Percentiles rank a stretch among this genome's conserved stretches.
phyloP scores from a whole-genome alignment of 2,888 invertebrate species.

The Griposia aprilina region DNA sequence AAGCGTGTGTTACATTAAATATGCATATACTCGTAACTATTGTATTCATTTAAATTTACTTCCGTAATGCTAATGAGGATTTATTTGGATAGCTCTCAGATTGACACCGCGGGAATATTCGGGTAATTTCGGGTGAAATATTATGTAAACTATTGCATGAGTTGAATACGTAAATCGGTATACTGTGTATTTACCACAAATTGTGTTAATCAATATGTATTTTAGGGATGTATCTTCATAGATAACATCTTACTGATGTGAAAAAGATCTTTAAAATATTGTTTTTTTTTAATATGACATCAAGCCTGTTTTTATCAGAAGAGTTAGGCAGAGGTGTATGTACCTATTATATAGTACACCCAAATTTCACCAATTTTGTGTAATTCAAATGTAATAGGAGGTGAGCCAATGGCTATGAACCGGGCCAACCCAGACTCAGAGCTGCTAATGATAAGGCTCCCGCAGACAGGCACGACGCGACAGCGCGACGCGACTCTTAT shows the following conservation, averaged over 20 bases:
- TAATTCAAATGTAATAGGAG: neutral
- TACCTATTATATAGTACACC: neutral
- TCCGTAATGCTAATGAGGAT: slow-evolving; percentile 26
- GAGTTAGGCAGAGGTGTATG: neutral
- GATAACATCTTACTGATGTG: neutral
- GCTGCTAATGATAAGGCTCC: neutral
- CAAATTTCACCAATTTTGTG: neutral
- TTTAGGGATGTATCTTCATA: neutral
- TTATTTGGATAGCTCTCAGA: slow-evolving; percentile 22
- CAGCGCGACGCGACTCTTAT: no score
- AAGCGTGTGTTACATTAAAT: slow-evolving; percentile 25
- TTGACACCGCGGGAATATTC: slow-evolving; percentile 17
- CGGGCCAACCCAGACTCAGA: neutral
- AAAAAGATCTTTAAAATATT: neutral
- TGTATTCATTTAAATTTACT: slow-evolving; percentile 29
- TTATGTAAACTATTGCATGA: slow-evolving; percentile 22
- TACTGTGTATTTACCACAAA: neutral
- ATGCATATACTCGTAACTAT: slow-evolving; percentile 5
- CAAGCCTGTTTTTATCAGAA: neutral
- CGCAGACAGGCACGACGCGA: no score
- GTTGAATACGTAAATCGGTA: slow-evolving; percentile 9
- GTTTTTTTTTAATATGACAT: neutral
- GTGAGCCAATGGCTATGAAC: neutral
- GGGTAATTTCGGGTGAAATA: slow-evolving; percentile 8
- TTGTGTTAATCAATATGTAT: neutral